Evolutionary conservation across 2,113 vertebrate genomes (phyloP), one percentile per base, ranked within the genome.

Genomic region (Pseudonaja textilis): DNA sequence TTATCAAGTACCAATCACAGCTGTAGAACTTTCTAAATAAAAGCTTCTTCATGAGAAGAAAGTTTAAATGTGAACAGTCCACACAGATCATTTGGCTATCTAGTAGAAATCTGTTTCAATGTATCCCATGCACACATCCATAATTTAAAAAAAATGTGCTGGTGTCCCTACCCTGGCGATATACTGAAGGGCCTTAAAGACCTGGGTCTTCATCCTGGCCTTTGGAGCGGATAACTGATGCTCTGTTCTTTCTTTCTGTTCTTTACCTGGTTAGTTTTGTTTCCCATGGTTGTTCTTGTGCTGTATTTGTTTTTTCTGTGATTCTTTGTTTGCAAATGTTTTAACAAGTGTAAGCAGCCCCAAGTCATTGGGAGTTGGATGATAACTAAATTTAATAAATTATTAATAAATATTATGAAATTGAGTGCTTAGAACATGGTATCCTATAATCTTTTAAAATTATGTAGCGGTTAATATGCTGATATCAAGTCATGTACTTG

Each of bases 401-500:
- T 18, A 34, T 69, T 25, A n/a, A n/a, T 1, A 69, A 14, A 34
- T 81, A 81, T 81, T 81, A 81, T 94, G 1, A 18, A 85, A 8
- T 88, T 89, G 8, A 85, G 26, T 0, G 0, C 0, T 61, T 45
- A 91, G 85, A 1, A 18, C 81, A 0, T 0, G 47, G 12, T 42
- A 29, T 29, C 25, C 29, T 16, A 7, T 34, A 81, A 54, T 34
- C 20, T 64, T 85, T 18, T 94, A 0, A 85, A 93, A 81, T 39
- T 92, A 93, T 88, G 94, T 95, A 34, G 86, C 74, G 93, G 90
- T n/a, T 34, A 94, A 95, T 90, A 64, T 69, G 95, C 90, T 74
- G 95, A 95, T 45, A 92, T 93, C 91, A 90, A 93, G 88, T 94
- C 93, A 95, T 96, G 90, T 50, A 97, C 94, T 95, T 96, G 88